Evolutionary conservation across 1,140 invertebrate genomes (phyloP).

Genomic region (Aradophagus sp.): DNA sequence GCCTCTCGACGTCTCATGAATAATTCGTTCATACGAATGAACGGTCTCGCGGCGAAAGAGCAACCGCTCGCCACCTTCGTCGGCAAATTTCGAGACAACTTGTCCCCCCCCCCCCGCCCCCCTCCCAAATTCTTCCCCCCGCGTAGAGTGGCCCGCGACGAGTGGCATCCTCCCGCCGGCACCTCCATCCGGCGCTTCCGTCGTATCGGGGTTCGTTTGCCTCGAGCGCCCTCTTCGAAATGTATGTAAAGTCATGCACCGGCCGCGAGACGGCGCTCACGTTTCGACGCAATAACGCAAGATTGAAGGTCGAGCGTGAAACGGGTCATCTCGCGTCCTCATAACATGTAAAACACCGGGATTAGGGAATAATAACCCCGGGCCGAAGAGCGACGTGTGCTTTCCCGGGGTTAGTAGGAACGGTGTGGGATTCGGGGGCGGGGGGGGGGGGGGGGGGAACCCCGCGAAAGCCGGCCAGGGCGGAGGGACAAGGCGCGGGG

Average conservation of each 20-base stretch:
- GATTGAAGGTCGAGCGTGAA: constrained; percentile 66
- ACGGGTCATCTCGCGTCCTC: constrained; percentile 60
- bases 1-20: constrained; percentile 35
- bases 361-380: constrained; percentile 68
- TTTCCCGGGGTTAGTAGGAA: no score
- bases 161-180: constrained; percentile 31
- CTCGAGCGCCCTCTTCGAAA: constrained; percentile 36
- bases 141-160: constrained; percentile 13
- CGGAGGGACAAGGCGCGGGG: no score
- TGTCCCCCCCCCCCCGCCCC: no score
- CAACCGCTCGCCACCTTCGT: constrained; percentile 38
- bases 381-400: constrained; percentile 1
- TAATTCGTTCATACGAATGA: constrained; percentile 46
- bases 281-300: constrained; percentile 63
- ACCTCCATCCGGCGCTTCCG: constrained; percentile 12
- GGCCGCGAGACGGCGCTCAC: constrained; percentile 12
- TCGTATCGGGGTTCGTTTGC: constrained; percentile 12
- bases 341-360: constrained; percentile 72
- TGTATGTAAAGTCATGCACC: constrained; percentile 58
- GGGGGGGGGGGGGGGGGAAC: no score
- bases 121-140: no score
- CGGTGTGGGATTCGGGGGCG: no score
- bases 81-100: constrained; percentile 49
- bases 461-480: no score
- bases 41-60: constrained; percentile 36